Conservation (phyloP, 2,113 vertebrate species). For the Pseudolaguvia tuberculata region DNA sequence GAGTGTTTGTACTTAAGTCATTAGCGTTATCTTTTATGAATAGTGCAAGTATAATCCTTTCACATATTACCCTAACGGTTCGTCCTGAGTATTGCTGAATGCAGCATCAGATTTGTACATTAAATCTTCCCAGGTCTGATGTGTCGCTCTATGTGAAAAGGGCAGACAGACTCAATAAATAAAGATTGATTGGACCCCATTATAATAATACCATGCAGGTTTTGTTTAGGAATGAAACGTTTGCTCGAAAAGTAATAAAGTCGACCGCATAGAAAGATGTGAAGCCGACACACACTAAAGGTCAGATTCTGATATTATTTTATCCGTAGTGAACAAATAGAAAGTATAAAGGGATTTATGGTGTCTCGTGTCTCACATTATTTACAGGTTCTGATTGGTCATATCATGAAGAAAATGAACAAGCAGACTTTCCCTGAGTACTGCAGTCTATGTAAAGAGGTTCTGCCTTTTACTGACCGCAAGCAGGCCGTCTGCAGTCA, state of each 20-base stretch:
- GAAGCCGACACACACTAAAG: not conserved
- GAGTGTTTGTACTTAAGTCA: conserved; percentile 21
- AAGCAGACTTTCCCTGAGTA: conserved; percentile 91
- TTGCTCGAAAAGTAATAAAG: conserved; percentile 33
- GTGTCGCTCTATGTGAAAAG: conserved; percentile 2
- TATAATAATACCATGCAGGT: not conserved
- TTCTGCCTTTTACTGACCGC: conserved; percentile 85
- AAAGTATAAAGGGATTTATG: conserved; percentile 2
- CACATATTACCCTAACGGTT: conserved; percentile 27
- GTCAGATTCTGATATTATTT: not conserved
- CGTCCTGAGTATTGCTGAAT: not conserved
- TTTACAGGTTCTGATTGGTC: conserved; percentile 88
- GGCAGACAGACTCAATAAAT: conserved; percentile 23
- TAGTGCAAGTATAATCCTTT: conserved; percentile 10
- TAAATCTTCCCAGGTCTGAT: conserved; percentile 15
- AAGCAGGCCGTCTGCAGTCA: conserved; percentile 83
- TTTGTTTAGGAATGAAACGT: conserved; percentile 12
- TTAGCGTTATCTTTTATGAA: conserved; percentile 29
- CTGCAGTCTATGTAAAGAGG: conserved; percentile 87
- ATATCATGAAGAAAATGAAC: conserved; percentile 94
- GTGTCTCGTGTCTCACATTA: conserved; percentile 18
- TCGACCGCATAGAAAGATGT: conserved; percentile 1
- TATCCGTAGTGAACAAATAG: not conserved
- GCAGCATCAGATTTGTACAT: conserved; percentile 23
- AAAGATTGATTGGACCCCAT: conserved; percentile 15